Evolutionary conservation across 2,797 vertebrate genomes (phyloP).

Genomic region (Hydrocynus forskahlii): DNA sequence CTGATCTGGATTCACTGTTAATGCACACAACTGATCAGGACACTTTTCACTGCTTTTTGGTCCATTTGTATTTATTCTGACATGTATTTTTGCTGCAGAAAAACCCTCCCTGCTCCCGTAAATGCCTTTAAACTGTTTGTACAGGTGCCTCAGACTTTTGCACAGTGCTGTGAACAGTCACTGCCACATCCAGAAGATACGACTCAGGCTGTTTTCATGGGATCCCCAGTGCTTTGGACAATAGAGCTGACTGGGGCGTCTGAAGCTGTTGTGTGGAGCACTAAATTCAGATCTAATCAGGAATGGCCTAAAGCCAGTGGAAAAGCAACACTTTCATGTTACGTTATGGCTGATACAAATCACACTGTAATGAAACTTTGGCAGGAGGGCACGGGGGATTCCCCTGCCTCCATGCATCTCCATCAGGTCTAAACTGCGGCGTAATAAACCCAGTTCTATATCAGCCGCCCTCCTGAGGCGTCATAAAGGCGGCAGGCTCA

Average conservation of each 20-base stretch:
- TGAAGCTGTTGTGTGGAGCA: constrained; percentile 10
- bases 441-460: constrained; percentile 43
- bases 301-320: constrained; percentile 50
- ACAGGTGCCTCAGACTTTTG: no score
- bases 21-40: no score
- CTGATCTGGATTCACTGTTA: no score
- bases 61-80: no score
- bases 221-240: not conserved
- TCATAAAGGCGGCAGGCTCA: constrained; percentile 37
- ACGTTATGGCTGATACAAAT: constrained; percentile 55
- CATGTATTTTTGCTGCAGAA: no score
- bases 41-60: no score
- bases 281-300: constrained; percentile 55
- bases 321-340: constrained; percentile 47
- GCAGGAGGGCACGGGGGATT: not conserved
- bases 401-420: constrained; percentile 4
- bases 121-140: no score
- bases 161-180: no score
- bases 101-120: no score
- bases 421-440: constrained; percentile 44
- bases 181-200: not conserved
- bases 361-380: constrained; percentile 48
- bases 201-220: not conserved
- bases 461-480: constrained; percentile 31
- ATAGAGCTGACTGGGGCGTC: not conserved